A percentile compares a stretch with the other conserved stretches of the same genome.
Conservation (phyloP, 2,888 invertebrate genomes). For the Colostygia pectinataria region DNA sequence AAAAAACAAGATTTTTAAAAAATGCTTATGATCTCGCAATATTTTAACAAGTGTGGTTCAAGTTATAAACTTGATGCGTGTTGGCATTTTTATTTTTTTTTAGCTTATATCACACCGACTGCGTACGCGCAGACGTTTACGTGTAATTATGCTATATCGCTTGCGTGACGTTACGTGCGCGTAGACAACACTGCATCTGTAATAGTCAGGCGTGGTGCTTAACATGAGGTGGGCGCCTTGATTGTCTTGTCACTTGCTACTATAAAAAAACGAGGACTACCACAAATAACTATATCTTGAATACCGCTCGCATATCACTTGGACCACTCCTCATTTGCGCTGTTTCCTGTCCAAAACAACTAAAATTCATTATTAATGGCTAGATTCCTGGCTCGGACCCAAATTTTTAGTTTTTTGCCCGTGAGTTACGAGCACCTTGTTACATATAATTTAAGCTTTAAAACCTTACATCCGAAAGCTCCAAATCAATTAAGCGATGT, state of each 20-base stretch:
- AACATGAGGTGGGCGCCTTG: no score
- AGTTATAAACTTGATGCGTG: not conserved
- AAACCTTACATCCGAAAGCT: not conserved
- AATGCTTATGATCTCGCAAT: conserved; percentile 18
- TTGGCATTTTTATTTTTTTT: no score
- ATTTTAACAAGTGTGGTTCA: conserved; percentile 7
- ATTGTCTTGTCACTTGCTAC: no score
- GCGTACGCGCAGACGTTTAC: no score
- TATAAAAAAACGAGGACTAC: no score
- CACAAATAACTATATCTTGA: no score
- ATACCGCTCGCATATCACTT: not conserved
- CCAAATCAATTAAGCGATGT: not conserved
- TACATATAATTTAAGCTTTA: conserved; percentile 3
- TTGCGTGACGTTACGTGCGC: no score
- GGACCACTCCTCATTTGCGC: conserved; percentile 2
- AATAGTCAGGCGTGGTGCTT: no score
- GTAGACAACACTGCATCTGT: no score
- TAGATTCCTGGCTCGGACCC: conserved; percentile 17
- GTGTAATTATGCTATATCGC: no score
- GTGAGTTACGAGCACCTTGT: conserved; percentile 7
- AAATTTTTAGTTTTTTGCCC: conserved; percentile 15
- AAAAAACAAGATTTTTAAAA: conserved; percentile 15
- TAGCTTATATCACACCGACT: no score
- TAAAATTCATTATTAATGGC: conserved; percentile 22
- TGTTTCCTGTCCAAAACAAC: conserved; percentile 17